These are phyloP conservation scores for Thera obeliscata DNA, from an alignment of 2,888 invertebrate genomes.

Conservation along the genomic window DNA sequence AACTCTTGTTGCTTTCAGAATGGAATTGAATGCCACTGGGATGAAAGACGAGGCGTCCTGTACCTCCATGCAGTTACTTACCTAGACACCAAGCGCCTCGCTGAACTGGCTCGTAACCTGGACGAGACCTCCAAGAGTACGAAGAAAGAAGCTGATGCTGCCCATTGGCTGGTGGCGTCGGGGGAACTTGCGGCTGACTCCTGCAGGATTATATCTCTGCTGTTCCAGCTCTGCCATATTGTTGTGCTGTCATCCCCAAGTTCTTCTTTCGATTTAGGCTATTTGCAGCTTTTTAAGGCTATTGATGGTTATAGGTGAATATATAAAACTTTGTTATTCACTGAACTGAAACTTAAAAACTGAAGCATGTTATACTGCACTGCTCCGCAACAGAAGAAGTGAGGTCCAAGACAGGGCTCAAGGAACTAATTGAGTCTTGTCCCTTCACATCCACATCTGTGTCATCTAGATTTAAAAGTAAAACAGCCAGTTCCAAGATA, in stretches of 20 bases:
- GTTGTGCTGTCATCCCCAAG: constrained; percentile 82
- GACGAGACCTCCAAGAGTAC: constrained; percentile 67
- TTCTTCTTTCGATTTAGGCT: constrained; percentile 90
- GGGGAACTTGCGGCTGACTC: constrained; percentile 77
- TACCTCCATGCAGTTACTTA: constrained; percentile 83
- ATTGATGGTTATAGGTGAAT: constrained; percentile 89
- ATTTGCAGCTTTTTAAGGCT: constrained; percentile 91
- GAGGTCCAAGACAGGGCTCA: no score
- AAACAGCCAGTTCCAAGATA: no score
- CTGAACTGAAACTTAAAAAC: no score
- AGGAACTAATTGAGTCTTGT: no score
- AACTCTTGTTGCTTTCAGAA: constrained; percentile 63
- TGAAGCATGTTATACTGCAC: no score
- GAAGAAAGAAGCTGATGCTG: constrained; percentile 72
- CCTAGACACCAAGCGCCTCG: constrained; percentile 69
- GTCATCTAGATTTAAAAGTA: no score
- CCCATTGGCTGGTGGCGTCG: constrained; percentile 87
- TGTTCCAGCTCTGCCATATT: constrained; percentile 93
- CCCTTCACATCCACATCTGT: no score
- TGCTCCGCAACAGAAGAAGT: no score
- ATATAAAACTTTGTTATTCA: not conserved
- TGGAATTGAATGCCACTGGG: constrained; percentile 85
- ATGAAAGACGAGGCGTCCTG: constrained; percentile 77
- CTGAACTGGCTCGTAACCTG: constrained; percentile 60
- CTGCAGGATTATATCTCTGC: constrained; percentile 89